A percentile compares a stretch with the other conserved stretches of the same genome.
Conservation (phyloP, 2,797 vertebrate species). For the Sarcoramphus papa region DNA sequence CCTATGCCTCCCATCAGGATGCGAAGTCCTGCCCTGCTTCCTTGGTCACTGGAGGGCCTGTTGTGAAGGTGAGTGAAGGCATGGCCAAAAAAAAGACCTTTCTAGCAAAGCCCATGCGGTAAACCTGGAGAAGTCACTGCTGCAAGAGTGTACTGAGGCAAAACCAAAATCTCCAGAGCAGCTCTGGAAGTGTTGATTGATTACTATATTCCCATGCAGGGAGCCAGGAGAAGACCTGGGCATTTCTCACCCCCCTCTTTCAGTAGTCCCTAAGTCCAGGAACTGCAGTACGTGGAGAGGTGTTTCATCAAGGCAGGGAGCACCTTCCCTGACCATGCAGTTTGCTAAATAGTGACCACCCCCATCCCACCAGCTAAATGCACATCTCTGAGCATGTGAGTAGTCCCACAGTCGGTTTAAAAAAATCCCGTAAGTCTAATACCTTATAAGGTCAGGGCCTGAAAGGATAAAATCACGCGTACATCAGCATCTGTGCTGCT, state of each 20-base stretch:
- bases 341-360: not conserved
- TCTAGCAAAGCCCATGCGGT: not conserved
- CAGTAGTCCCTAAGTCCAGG: not conserved
- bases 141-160: not conserved
- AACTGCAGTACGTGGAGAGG: not conserved
- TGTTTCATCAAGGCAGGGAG: not conserved
- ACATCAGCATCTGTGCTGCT: not conserved
- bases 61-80: conserved; percentile 69
- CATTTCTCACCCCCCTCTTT: not conserved
- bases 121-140: not conserved
- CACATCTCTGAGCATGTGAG: not conserved
- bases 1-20: conserved; percentile 84
- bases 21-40: conserved; percentile 79
- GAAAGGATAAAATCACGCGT: not conserved
- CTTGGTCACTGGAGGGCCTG: conserved; percentile 84
- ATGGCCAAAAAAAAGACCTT: not conserved
- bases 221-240: not conserved
- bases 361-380: not conserved
- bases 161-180: not conserved
- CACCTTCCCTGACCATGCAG: not conserved
- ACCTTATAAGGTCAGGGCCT: not conserved
- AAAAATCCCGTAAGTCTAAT: not conserved
- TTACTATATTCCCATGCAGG: not conserved
- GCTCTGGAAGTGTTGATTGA: not conserved
- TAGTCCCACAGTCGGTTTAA: not conserved